These are phyloP conservation scores for Ommatoiulus sabulosus DNA, from an alignment of 2,888 invertebrate species.

Conservation along the genomic window DNA sequence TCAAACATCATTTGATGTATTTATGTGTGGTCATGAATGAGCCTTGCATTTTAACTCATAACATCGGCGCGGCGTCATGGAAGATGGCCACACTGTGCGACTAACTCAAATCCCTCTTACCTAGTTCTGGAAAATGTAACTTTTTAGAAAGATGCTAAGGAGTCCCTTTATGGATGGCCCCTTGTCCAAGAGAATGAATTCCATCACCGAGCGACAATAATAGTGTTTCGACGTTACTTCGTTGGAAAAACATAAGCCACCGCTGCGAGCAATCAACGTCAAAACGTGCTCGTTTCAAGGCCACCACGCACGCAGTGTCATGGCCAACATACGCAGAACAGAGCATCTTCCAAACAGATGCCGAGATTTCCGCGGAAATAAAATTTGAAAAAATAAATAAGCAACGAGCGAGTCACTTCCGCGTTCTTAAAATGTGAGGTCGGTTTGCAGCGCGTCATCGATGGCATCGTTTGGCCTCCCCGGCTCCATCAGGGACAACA, in stretches of 20 bases:
- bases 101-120: background rate
- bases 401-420: background rate
- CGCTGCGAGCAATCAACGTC: conserved; percentile 5
- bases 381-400: background rate
- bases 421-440: background rate
- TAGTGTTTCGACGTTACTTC: background rate
- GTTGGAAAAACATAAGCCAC: conserved; percentile 13
- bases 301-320: background rate
- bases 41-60: too few relatives aligned
- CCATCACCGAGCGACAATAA: background rate
- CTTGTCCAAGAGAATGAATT: background rate
- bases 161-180: background rate
- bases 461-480: background rate
- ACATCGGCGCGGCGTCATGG: background rate
- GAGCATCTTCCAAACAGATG: background rate
- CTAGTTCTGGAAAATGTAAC: background rate
- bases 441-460: background rate
- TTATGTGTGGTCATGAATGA: too few relatives aligned
- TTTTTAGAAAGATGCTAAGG: background rate
- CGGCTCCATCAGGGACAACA: conserved; percentile 22
- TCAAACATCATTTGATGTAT: too few relatives aligned
- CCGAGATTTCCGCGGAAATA: background rate
- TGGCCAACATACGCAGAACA: background rate
- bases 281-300: background rate
- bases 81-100: background rate